phyloP scores from a whole-genome alignment of 1,140 invertebrate genomes.

The Drosophila arawakana region DNA sequence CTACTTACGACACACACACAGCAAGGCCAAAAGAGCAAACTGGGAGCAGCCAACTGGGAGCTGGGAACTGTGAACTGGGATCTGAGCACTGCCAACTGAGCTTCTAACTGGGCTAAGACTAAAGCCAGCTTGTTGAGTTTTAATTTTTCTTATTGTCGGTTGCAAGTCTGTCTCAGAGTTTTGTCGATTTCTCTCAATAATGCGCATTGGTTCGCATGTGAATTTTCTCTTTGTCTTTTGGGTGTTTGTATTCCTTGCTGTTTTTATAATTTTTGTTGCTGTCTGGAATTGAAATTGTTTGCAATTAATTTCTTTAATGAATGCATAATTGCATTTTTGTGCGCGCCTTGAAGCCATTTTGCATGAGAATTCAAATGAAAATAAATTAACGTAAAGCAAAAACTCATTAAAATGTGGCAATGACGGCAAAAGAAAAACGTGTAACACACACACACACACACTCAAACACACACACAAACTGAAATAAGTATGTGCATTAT shows the following conservation, averaged over 20 bases:
- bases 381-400: constrained; percentile 82
- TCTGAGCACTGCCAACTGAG: too few relatives aligned
- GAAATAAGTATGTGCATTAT: constrained; percentile 40
- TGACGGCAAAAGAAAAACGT: constrained; percentile 53
- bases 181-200: constrained; percentile 55
- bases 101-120: constrained; percentile 14
- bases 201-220: constrained; percentile 48
- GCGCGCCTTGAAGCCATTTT: constrained; percentile 77
- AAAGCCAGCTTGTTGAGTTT: constrained; percentile 38
- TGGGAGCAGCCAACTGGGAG: not conserved
- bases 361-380: constrained; percentile 80
- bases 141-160: constrained; percentile 8
- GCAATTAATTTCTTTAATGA: constrained; percentile 82
- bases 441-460: constrained; percentile 16
- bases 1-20: constrained; percentile 67
- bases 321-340: constrained; percentile 82
- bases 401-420: constrained; percentile 76
- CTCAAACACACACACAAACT: constrained; percentile 14
- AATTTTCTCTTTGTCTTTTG: constrained; percentile 22
- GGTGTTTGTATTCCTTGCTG: too few relatives aligned
- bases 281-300: constrained; percentile 61
- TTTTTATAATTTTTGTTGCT: too few relatives aligned
- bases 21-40: constrained; percentile 37
- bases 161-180: constrained; percentile 21
- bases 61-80: constrained; percentile 12